Conservation (phyloP, 2,888 invertebrate genomes). For the Gnatocerus cornutus region DNA sequence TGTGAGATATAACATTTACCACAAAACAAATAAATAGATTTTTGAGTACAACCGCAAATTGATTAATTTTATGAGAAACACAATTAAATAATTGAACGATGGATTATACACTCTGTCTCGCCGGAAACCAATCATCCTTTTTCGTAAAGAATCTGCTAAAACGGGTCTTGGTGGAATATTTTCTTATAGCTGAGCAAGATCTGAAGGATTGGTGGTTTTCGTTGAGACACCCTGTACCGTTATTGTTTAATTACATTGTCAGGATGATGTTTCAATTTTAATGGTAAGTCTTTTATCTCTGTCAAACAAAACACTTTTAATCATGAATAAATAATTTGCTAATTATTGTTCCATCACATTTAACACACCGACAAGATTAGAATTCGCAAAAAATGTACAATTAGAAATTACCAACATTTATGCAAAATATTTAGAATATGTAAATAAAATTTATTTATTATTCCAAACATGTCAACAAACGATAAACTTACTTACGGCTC, state of each 20-base stretch:
- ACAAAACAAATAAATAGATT: conserved; percentile 14
- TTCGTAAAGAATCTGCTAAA: too few species aligned
- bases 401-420: conserved; percentile 29
- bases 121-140: too few species aligned
- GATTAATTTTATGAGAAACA: neutral
- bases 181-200: too few species aligned
- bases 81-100: neutral
- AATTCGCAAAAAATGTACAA: conserved; percentile 37
- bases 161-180: too few species aligned
- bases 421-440: conserved; percentile 20
- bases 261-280: conserved; percentile 30
- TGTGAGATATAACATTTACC: conserved; percentile 32
- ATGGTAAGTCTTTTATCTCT: conserved; percentile 49
- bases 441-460: conserved; percentile 21
- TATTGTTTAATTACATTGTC: conserved; percentile 28
- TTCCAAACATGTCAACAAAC: conserved; percentile 37
- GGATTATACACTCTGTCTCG: too few species aligned
- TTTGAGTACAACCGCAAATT: conserved; percentile 1
- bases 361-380: conserved; percentile 54
- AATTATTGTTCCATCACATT: conserved; percentile 61
- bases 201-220: too few species aligned
- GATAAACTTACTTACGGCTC: conserved; percentile 23
- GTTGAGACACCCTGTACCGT: neutral
- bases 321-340: conserved; percentile 38
- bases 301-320: conserved; percentile 36